Conservation (phyloP, 2,888 invertebrate species). For the Athripsodes cinereus region DNA sequence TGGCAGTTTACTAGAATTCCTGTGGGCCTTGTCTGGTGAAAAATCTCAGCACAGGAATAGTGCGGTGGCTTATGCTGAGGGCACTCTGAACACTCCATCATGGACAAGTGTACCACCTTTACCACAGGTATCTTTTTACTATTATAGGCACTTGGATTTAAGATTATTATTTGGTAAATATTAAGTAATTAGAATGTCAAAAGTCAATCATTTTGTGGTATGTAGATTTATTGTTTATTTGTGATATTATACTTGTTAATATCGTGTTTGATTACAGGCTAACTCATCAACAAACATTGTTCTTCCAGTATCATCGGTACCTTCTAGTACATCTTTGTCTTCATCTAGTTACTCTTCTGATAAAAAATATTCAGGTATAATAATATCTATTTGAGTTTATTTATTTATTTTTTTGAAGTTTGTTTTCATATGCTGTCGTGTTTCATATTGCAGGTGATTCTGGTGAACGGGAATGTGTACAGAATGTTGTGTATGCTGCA, state of each 20-base stretch:
- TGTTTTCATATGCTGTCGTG: no score
- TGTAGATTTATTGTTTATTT: no score
- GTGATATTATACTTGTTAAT: no score
- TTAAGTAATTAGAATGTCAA: no score
- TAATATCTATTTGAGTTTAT: no score
- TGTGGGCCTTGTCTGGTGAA: constrained; percentile 36
- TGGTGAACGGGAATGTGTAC: constrained; percentile 47
- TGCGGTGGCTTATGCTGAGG: neutral
- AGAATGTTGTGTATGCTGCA: constrained; percentile 79
- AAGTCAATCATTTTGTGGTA: no score
- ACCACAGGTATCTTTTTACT: constrained; percentile 7
- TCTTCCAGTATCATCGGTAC: neutral
- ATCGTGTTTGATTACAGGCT: neutral
- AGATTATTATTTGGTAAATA: no score
- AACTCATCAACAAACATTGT: neutral
- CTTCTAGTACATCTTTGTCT: neutral
- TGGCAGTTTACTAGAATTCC: constrained; percentile 50
- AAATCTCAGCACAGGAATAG: neutral
- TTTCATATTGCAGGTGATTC: constrained; percentile 1
- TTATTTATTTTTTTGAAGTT: neutral
- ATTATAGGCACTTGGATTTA: no score
- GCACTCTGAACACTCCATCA: neutral
- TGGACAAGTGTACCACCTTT: constrained; percentile 3
- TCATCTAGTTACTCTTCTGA: neutral
- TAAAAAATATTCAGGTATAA: neutral